Percentiles rank a stretch among this genome's conserved stretches.
phyloP scores from a whole-genome alignment of 2,888 invertebrate species.

The Carpatolechia fugitivella region DNA sequence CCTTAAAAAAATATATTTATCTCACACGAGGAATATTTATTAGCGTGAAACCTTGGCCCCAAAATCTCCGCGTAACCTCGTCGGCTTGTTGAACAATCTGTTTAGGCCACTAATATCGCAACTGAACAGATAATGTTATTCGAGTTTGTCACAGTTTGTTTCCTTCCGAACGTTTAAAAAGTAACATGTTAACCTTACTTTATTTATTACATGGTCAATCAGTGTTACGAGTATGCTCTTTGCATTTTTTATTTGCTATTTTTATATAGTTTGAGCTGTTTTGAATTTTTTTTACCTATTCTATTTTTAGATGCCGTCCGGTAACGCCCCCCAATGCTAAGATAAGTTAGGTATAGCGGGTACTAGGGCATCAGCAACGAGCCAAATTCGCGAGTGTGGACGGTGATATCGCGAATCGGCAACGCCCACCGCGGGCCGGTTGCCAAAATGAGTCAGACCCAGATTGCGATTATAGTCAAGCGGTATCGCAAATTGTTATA shows the following conservation, averaged over 20 bases:
- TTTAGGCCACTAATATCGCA: slow-evolving; percentile 66
- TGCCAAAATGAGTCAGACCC: slow-evolving; percentile 66
- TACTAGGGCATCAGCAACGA: slow-evolving; percentile 51
- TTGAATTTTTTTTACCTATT: neutral
- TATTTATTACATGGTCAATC: neutral
- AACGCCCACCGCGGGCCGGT: slow-evolving; percentile 64
- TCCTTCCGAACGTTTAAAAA: slow-evolving; percentile 18
- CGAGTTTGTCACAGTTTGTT: slow-evolving; percentile 21
- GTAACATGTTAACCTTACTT: slow-evolving; percentile 7
- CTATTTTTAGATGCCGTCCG: neutral
- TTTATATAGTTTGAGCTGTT: no score
- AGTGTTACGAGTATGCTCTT: no score
- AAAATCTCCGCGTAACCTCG: slow-evolving; percentile 65
- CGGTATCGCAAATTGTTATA: neutral
- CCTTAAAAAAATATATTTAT: slow-evolving; percentile 49
- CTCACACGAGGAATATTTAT: slow-evolving; percentile 61
- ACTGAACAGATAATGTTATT: slow-evolving; percentile 45
- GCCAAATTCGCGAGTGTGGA: slow-evolving; percentile 36
- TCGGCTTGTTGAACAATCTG: slow-evolving; percentile 56
- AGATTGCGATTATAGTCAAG: neutral
- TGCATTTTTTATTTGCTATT: no score
- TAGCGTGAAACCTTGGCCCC: slow-evolving; percentile 71
- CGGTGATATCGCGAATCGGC: slow-evolving; percentile 53
- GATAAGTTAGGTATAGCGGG: slow-evolving; percentile 34
- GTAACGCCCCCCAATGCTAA: slow-evolving; percentile 13